Evolutionary conservation across 2,797 vertebrate genomes (phyloP), one percentile per base, ranked within the genome.

Genomic region (Centroberyx gerrardi): DNA sequence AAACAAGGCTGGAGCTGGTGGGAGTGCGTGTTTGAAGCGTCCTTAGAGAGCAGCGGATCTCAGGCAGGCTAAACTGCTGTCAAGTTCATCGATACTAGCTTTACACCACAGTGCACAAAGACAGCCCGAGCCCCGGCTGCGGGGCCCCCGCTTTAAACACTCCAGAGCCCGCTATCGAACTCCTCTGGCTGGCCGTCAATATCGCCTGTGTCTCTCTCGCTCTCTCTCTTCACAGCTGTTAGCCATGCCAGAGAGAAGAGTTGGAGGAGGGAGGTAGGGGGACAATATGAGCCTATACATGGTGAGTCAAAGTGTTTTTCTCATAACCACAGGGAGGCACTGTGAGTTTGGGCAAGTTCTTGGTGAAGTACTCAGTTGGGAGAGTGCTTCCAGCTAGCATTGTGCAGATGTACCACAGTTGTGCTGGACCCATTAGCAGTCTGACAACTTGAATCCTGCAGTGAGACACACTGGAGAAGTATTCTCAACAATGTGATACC

Each of bases 61-160:
- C 85, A 68, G 85, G 68, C 55, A 58, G 80, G 78, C 89, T 93
- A 92, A 93, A 93, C 86, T 91, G 89, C 90, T 94, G 93, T 93
- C 92, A 91, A 77, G 77, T 90, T 87, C 84, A 88, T 93, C 86
- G 71, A 92, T 93, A 90, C 36, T 5, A 55, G 80, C 88, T 91
- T 92, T 81, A 87, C 87, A 87, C 55, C 83, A 90, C 83, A 86
- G 71, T 85, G 91, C 90, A 92, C 91, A 92, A 60, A 87, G 81
- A 88, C 87, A 84, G 85, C 78, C 74, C 0, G 22, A 68, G 77
- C 70, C 84, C 82, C 46, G 78, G 73, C 86, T 76, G 71, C 85
- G 66, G 88, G 84, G 42, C 61, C 73, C 10, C 63, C 0, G 70
- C 83, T 83, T 87, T 87, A 82, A 87, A 88, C 80, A 74, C 83